Percentiles rank a stretch among this genome's conserved stretches.
Conservation (phyloP, 2,113 vertebrate species). For the Sylvietta virens region DNA sequence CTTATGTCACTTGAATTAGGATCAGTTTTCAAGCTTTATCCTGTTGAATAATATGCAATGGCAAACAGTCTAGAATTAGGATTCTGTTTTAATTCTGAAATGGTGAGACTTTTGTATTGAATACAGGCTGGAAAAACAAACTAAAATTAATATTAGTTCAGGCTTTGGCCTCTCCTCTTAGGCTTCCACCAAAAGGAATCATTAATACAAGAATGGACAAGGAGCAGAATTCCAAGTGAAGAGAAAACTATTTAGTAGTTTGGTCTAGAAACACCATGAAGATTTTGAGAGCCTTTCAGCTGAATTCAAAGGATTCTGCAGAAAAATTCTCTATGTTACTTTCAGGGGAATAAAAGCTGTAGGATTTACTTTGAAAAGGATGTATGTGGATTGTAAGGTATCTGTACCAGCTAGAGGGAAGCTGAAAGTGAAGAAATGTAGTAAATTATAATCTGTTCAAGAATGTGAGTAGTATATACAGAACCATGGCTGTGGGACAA, state of each 20-base stretch:
- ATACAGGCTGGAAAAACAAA: background rate
- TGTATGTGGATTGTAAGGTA: fast-evolving
- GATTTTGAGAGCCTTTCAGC: background rate
- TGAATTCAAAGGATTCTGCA: background rate
- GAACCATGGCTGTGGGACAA: background rate
- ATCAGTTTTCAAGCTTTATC: background rate
- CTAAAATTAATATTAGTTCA: background rate
- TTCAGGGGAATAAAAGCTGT: background rate
- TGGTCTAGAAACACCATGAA: background rate
- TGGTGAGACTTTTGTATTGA: background rate
- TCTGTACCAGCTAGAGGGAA: background rate
- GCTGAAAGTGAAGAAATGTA: background rate
- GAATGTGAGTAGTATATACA: background rate
- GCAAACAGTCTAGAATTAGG: background rate
- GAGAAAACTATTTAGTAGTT: background rate
- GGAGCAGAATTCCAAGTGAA: background rate
- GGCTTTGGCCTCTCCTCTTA: background rate
- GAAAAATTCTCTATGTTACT: background rate
- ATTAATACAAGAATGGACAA: background rate
- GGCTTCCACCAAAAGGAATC: background rate
- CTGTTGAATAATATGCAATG: background rate
- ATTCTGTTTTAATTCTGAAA: background rate
- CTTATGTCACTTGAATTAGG: background rate
- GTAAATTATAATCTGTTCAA: background rate
- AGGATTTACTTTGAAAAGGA: background rate